Conservation (phyloP, 2,888 invertebrate species). For the Oasisia sp. region DNA sequence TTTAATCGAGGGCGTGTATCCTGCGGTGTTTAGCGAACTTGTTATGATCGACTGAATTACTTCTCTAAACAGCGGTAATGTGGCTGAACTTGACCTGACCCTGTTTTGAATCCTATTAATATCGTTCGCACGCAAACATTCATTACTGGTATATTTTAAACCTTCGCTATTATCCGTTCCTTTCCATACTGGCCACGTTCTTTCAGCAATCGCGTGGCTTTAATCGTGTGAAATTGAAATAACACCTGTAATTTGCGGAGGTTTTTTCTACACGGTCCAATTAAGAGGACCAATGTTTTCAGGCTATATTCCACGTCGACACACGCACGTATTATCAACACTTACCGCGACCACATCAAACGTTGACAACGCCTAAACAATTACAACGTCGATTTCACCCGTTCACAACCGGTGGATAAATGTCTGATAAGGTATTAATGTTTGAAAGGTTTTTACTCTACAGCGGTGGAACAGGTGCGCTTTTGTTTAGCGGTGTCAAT, state of each 20-base stretch:
- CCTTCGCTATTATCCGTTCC: not conserved
- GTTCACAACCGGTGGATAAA: not conserved
- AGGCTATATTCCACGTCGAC: not conserved
- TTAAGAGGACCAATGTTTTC: too few species aligned
- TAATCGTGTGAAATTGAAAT: too few species aligned
- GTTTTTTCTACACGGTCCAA: too few species aligned
- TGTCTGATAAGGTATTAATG: not conserved
- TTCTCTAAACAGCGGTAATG: too few species aligned
- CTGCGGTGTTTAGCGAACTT: too few species aligned
- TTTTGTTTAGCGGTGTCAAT: not conserved
- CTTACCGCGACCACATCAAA: not conserved
- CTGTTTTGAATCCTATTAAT: not conserved
- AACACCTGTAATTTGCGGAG: too few species aligned
- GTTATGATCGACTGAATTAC: too few species aligned
- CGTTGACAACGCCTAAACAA: not conserved
- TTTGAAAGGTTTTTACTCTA: not conserved
- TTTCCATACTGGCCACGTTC: not conserved
- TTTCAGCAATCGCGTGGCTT: too few species aligned
- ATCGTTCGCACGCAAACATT: not conserved
- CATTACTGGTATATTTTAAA: not conserved
- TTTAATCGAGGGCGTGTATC: too few species aligned
- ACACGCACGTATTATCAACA: not conserved
- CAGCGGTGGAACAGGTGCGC: not conserved
- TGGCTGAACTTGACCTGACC: not conserved
- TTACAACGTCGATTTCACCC: conserved; percentile 17